A percentile compares a stretch with the other conserved stretches of the same genome.
Conservation (phyloP, 30 jellyfish, hydroid and myxozoan genomes). For the Chironex yamaguchii region DNA sequence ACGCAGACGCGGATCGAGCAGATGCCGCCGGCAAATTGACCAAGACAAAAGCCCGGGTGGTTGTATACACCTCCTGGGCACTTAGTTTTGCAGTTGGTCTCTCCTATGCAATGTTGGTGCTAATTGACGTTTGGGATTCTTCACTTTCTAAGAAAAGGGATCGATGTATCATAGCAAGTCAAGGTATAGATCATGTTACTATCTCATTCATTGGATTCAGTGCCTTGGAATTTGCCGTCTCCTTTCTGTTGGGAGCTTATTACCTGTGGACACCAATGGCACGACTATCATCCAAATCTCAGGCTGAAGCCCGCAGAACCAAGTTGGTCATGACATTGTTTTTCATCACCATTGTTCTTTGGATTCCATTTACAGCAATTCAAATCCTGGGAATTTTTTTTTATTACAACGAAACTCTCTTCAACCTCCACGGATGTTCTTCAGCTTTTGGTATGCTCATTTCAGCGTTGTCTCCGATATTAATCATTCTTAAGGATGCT, state of each 20-base stretch:
- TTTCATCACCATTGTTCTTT: neutral
- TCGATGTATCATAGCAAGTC: slow-evolving; percentile 31
- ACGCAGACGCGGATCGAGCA: neutral
- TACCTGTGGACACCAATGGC: neutral
- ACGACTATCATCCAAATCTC: neutral
- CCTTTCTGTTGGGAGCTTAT: slow-evolving; percentile 1
- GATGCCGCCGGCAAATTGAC: neutral
- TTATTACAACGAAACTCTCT: neutral
- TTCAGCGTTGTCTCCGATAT: slow-evolving; percentile 3
- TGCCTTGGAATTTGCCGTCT: neutral
- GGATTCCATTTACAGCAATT: slow-evolving; percentile 18
- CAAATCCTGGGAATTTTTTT: neutral
- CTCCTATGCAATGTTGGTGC: neutral
- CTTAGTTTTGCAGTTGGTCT: neutral
- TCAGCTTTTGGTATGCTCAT: slow-evolving; percentile 17
- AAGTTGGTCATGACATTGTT: neutral
- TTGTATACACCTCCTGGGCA: slow-evolving; percentile 1
- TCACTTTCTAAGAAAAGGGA: slow-evolving; percentile 7
- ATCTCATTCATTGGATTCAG: slow-evolving; percentile 1
- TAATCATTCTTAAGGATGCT: neutral
- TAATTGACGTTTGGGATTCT: neutral
- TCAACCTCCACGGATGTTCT: slow-evolving; percentile 19
- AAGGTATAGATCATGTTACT: slow-evolving; percentile 23
- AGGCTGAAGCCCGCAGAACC: neutral
- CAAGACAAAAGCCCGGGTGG: neutral